Conservation (phyloP, 64 coral and sea anemone genomes). For the Astreopora myriophthalma region DNA sequence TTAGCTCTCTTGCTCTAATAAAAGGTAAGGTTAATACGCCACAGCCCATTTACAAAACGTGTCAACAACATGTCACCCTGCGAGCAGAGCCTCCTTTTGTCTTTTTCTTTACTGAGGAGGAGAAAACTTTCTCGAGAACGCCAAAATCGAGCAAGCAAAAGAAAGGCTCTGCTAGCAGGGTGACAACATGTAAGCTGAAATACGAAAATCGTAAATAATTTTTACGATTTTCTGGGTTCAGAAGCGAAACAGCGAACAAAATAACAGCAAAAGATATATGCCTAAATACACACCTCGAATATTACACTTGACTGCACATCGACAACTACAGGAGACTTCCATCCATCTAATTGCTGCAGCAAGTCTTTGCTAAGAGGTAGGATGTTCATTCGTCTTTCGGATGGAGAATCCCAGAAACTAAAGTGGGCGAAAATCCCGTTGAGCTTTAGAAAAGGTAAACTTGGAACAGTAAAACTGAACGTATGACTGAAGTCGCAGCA, state of each 20-base stretch:
- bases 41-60: no score
- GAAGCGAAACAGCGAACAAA: background rate
- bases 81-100: no score
- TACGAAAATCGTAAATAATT: background rate
- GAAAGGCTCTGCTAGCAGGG: no score
- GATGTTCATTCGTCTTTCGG: background rate
- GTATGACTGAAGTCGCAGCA: background rate
- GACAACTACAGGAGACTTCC: constrained; percentile 14
- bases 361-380: background rate
- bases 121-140: no score
- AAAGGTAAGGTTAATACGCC: no score
- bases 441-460: constrained; percentile 6
- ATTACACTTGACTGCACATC: constrained; percentile 12
- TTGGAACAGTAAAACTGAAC: constrained; percentile 7
- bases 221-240: no score
- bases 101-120: no score
- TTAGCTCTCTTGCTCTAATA: no score
- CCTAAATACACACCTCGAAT: constrained; percentile 23
- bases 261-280: background rate
- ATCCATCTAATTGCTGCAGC: background rate
- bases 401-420: constrained; percentile 4
- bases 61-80: no score
- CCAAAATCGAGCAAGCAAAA: no score
- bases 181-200: no score
- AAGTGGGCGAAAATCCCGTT: constrained; percentile 32